Base-by-base conservation (phyloP, 1,140 invertebrate genomes). In the Temnothorax longispinosus region DNA sequence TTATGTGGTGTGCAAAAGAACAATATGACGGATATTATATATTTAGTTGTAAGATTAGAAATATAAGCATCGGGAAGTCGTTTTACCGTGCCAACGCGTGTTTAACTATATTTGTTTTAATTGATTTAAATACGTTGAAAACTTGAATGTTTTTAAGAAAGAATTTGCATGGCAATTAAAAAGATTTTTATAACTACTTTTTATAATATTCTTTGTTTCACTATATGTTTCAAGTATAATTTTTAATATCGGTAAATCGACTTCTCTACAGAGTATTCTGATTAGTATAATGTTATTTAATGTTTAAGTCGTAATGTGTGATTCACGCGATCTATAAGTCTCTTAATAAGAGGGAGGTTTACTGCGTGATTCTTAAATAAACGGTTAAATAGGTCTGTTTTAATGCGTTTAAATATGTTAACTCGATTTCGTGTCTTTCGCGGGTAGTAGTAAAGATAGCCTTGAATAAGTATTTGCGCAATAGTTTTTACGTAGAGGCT, bases 41-140 rank as follows among this genome's bases (percentile, higher is more conserved):
- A 82, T 77, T 27, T 86, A 82, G 27, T 65, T 82, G 10, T 67
- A 86, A 69, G 64, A 47, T 38, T 81, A 62, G 27, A 18, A 11
- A 82, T 54, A 54, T 54, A 54, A 54, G 50, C 15, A n/a, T 60
- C 5, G 41, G 2, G 58, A 81, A 81, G 76, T 80, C 77, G 56
- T 69, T 81, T 81, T 86, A 86, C 32, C 2, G 21, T 27, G 35
- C n/a, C n/a, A 62, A 60, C 11, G 58, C 13, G 8, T 77, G 8
- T 32, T 44, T 62, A 44, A 74, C 3, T 62, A 3, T 38, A 62
- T 77, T 64, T 6, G 15, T 41, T 10, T 67, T 64, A 64, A 18
- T 35, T 75, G 13, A 50, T 60, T 58, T 32, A 11, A 32, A n/a
- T 38, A 56, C 18, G 8, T 60, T 50, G 27, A 65, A n/a, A 41